Base-by-base conservation (phyloP, 2,113 vertebrate species). In the Mohoua ochrocephala region DNA sequence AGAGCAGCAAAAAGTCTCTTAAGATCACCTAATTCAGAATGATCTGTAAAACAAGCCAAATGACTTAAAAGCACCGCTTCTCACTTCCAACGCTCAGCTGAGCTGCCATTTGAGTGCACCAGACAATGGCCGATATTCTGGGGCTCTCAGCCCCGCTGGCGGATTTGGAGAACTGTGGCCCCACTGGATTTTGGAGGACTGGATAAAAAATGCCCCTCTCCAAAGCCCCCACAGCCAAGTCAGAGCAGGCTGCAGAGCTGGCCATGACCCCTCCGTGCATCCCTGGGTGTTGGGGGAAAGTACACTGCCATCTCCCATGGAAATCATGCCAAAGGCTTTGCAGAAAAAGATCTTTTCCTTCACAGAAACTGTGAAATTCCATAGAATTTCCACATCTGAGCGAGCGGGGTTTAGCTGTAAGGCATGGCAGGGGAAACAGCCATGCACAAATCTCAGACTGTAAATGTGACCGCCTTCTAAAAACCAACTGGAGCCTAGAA, bases 251-350 rank as follows among this genome's bases (percentile, higher is more conserved):
- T 75, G 59, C 75, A 78, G 74, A 49, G 49, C 45, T 37, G 60
- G 20, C 30, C 41, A 4, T 11, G 49, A 17, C 11, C 19, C 11
- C 37, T 59, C 13, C 0, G 0, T 7, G 54, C 33, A 6, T 24
- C 26, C 22, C 39, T 3, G 8, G 7, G 56, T 2, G 8, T 39
- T 30, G n/a, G 41, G 18, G 73, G 20, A 65, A 85, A 71, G 33
- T 1, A 21, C 4, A 2, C 33, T 44, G 50, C 50, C 31, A 21
- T 56, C 83, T 76, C 56, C 26, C 22, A 13, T 9, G 26, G 60
- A 92, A 88, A 56, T 57, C 7, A 1, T 30, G 59, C 35, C 63
- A 74, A 63, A 74, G 39, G 64, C 54, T 90, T 87, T 45, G 84
- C 42, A 92, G 64, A 74, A 77, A 56, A 79, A 31, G 13, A 78